Base-by-base conservation (phyloP, 1,140 invertebrate species). In the Campoletis sonorensis region DNA sequence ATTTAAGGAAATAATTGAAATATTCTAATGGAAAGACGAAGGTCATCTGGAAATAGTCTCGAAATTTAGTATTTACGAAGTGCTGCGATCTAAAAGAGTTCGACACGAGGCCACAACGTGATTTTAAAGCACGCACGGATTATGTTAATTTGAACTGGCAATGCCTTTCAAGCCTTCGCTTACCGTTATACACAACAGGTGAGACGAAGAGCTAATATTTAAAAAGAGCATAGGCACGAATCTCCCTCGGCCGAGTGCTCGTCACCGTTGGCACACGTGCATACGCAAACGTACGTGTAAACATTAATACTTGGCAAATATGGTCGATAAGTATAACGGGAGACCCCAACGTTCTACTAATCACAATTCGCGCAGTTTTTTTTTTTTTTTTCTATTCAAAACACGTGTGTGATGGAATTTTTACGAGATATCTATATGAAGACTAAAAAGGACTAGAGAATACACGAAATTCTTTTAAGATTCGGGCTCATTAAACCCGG, bases 81-180 rank as follows among this genome's bases (percentile, higher is more conserved):
- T 54, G 21, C 21, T 4, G 21, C 21, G 21, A 23, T 58, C 18
- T 64, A 23, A 23, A 27, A 11, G 2, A 10, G 61, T 64, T 54
- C 23, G 61, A 81, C 15, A 54, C 80, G 84, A 84, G 84, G 85
- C 84, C 85, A 86, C 81, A 84, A 82, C 81, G 84, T n/a, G 84
- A 64, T 26, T 64, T 26, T 7, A 4, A 64, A 23, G 13, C 61
- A 64, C 85, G 85, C 85, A 85, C 86, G 87, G 87, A 90, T 90
- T 91, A 91, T 91, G 90, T 85, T 91, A 91, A 91, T 91, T 90
- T 84, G 84, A 84, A 79, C 84, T 85, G 85, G 84, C 86, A 26
- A 64, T 64, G 61, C 61, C 61, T 64, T 64, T 84, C 81, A 82
- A 85, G 87, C 85, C 84, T 89, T 86, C 78, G 82, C 71, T 84